These are phyloP conservation scores for Dasysyrphus albostriatus DNA, from an alignment of 2,888 invertebrate species.

Conservation along the genomic window DNA sequence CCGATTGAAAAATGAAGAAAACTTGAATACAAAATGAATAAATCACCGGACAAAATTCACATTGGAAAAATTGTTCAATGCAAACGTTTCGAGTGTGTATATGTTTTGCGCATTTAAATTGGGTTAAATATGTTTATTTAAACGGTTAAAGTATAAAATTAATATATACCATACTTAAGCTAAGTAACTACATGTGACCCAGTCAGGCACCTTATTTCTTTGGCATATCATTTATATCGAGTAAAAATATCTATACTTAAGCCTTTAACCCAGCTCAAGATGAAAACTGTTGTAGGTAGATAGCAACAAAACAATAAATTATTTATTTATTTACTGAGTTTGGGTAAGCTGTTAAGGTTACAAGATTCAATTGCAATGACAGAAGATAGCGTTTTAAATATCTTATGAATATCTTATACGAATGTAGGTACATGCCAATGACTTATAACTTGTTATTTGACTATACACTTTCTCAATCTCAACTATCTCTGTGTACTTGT, in stretches of 20 bases:
- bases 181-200: neutral
- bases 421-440: constrained; percentile 17
- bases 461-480: constrained; percentile 28
- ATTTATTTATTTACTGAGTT: constrained; percentile 13
- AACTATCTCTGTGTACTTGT: neutral
- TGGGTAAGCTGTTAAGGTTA: constrained; percentile 8
- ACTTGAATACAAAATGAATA: too few species aligned
- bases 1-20: too few species aligned
- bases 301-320: constrained; percentile 21
- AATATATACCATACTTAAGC: too few species aligned
- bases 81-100: too few species aligned
- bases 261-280: neutral
- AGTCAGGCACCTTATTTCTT: neutral
- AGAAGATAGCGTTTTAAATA: constrained; percentile 3
- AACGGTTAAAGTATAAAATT: too few species aligned
- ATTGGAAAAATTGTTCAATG: too few species aligned
- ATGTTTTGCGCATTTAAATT: too few species aligned
- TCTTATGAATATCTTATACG: constrained; percentile 3
- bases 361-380: constrained; percentile 19
- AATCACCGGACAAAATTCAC: too few species aligned
- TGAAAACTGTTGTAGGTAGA: neutral
- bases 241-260: neutral
- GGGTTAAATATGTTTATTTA: too few species aligned
- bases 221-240: neutral
- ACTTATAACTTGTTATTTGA: constrained; percentile 30